These are phyloP conservation scores for Maccullochella peelii DNA, from an alignment of 2,113 vertebrate genomes.

Conservation along the genomic window DNA sequence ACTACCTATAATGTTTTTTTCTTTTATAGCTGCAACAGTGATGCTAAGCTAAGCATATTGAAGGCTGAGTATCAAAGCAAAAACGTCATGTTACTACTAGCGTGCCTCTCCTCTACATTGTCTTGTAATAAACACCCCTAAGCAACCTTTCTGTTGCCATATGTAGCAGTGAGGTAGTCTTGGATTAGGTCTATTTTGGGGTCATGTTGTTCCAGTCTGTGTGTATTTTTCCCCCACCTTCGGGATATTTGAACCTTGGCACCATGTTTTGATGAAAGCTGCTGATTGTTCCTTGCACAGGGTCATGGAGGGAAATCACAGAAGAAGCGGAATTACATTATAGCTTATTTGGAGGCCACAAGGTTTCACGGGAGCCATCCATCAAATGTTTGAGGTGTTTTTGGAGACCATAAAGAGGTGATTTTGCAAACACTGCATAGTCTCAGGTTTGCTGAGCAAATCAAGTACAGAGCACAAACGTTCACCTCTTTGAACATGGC, in stretches of 20 bases:
- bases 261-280: slow-evolving; percentile 73
- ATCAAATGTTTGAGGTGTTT: slow-evolving; percentile 75
- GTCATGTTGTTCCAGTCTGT: slow-evolving; percentile 62
- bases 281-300: slow-evolving; percentile 73
- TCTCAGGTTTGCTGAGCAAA: slow-evolving; percentile 61
- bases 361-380: slow-evolving; percentile 79
- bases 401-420: slow-evolving; percentile 53
- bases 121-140: slow-evolving; percentile 23
- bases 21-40: background rate
- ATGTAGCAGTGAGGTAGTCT: slow-evolving; percentile 24
- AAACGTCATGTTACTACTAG: background rate
- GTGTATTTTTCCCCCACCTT: slow-evolving; percentile 52
- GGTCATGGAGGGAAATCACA: slow-evolving; percentile 80
- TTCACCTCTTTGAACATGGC: slow-evolving; percentile 21
- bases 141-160: slow-evolving; percentile 25
- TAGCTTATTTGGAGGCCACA: slow-evolving; percentile 80
- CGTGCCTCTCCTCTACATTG: background rate
- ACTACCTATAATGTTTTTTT: background rate
- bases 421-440: slow-evolving; percentile 77
- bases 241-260: slow-evolving; percentile 78
- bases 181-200: slow-evolving; percentile 39
- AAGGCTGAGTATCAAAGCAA: slow-evolving; percentile 24
- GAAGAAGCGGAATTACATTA: slow-evolving; percentile 79
- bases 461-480: slow-evolving; percentile 26
- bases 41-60: background rate